Evolutionary conservation across 1,140 invertebrate genomes (phyloP), one percentile per base, ranked within the genome.

Genomic region (Harlomillsia oculata): DNA sequence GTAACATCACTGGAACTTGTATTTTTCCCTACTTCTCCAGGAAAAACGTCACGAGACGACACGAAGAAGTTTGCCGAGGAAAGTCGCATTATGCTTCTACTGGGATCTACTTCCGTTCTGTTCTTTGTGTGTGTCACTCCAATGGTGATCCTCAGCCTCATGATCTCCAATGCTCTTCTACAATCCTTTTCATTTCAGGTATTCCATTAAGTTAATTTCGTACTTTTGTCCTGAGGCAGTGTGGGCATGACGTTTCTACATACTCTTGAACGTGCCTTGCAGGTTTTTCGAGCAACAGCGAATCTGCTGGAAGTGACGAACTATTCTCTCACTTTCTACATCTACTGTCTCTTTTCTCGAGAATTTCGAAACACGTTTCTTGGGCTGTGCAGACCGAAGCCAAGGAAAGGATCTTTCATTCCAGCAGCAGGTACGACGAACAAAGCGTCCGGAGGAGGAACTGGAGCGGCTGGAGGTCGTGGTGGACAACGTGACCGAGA

Each of bases 261-360:
- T 13, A 45, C 30, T 28, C 28, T 25, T 45, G 28, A 28, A 28
- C 37, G 39, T 37, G 45, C 56, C n/a, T 71, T 74, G n/a, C 71
- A 83, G 78, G 77, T 84, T 6, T 86, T 86, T 65, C 77, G 83
- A 23, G 82, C 84, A 0, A 68, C 82, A 23, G 82, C 83, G 11
- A 86, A 85, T 69, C 72, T 84, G 13, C 68, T 86, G 56, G 84
- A 86, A 69, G 74, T 86, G 20, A 79, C 78, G 54, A 84, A 86
- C 69, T 86, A 85, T 66, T 84, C 84, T 34, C 77, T 84, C 39
- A 85, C 83, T 3, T 85, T 86, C 71, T 86, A 86, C 68, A 84
- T 86, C 37, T 85, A 86, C 69, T 85, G 82, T 60, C 69, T 85
- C 41, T 86, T 85, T 68, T 84, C 82, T 29, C 80, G 83, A 65